Evolutionary conservation across 2,888 invertebrate genomes (phyloP).

Genomic region (Laothoe populi): DNA sequence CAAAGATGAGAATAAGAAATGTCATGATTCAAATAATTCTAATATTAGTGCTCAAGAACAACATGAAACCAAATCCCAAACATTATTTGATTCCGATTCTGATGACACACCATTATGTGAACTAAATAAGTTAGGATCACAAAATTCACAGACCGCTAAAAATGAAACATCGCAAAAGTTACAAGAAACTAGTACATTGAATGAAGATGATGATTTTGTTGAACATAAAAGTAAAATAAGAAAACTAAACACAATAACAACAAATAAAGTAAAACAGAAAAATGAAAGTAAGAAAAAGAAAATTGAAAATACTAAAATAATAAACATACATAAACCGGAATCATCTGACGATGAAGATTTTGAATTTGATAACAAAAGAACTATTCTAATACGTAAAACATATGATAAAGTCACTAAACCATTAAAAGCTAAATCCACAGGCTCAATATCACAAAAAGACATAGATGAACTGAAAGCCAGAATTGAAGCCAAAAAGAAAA

Average conservation of each 20-base stretch:
- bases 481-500: conserved; percentile 72
- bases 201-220: conserved; percentile 59
- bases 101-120: conserved; percentile 67
- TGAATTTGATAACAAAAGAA: conserved; percentile 61
- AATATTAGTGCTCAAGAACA: conserved; percentile 31
- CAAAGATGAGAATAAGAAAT: conserved; percentile 41
- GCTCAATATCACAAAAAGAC: conserved; percentile 74
- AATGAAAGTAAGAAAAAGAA: conserved; percentile 31
- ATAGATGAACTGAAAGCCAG: conserved; percentile 69
- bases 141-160: conserved; percentile 24
- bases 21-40: neutral
- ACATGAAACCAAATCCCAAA: conserved; percentile 44
- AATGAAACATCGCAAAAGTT: conserved; percentile 9
- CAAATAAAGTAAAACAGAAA: conserved; percentile 41
- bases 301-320: conserved; percentile 33
- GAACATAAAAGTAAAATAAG: conserved; percentile 37
- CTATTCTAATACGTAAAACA: conserved; percentile 66
- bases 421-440: conserved; percentile 72
- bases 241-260: conserved; percentile 41
- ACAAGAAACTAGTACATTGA: neutral
- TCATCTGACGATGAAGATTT: conserved; percentile 69
- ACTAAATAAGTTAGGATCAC: conserved; percentile 48
- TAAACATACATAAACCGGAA: conserved; percentile 36
- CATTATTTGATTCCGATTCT: conserved; percentile 65
- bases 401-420: conserved; percentile 69